Evolutionary conservation across 2,797 vertebrate genomes (phyloP), one percentile per base, ranked within the genome.

Genomic region (Lacerta agilis): DNA sequence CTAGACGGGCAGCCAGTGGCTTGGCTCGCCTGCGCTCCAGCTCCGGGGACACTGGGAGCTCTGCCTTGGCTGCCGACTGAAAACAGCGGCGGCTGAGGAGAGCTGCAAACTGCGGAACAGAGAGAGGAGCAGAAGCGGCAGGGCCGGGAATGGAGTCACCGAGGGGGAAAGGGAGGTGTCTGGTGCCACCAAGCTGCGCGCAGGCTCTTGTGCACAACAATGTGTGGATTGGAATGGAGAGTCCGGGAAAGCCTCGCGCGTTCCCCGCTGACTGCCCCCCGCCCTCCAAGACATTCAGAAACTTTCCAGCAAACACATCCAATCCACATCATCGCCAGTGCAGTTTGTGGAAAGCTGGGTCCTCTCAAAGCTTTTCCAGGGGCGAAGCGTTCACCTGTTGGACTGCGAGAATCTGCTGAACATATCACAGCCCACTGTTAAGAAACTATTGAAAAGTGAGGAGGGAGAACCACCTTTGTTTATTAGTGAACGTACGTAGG

Each of bases 161-260:
- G 15, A 7, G 86, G 80, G 80, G 61, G 13, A 64, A 18, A 82
- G n/a, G 90, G 90, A 93, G 72, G 86, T 7, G 94, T 90, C 94
- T 92, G 86, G 93, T 91, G 94, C 94, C 95, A 91, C 95, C 93
- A 92, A 92, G 94, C 95, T 83, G 92, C 88, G 80, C 85, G 88
- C 87, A 38, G 84, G 86, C 91, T 93, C 92, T 73, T 64, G 89
- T 79, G 89, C 94, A 92, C 92, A 92, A 93, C 92, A 83, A 85
- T 79, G 92, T 90, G 85, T 82, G 79, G 89, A 90, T 90, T 88
- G 85, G 90, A 88, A 90, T 20, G 75, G 87, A 36, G 94, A 76
- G 90, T 90, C 85, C 87, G 93, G 84, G 89, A 75, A 43, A 91
- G 41, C 38, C 83, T 87, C 88, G n/a, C 84, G 2, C 64, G 43